Conservation (phyloP, 53 echinoderm and acorn worm species). For the Pentamera pediparva region DNA sequence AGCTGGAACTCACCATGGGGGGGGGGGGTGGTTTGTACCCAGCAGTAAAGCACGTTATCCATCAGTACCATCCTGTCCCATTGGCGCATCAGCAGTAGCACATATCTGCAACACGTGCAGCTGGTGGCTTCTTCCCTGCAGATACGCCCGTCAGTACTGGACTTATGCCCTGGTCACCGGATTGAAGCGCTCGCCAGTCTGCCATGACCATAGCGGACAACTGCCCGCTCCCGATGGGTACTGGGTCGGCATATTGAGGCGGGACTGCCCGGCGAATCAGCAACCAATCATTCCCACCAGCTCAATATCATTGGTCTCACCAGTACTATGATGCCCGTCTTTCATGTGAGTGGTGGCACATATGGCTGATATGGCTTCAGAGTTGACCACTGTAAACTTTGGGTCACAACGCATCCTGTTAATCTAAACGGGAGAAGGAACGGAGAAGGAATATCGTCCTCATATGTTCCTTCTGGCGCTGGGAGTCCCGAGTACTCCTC, state of each 20-base stretch:
- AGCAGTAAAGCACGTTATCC: constrained; percentile 26
- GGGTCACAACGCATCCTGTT: background rate
- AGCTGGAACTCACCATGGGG: constrained; percentile 5
- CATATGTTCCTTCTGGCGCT: background rate
- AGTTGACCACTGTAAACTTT: background rate
- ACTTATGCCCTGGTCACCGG: background rate
- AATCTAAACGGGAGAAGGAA: background rate
- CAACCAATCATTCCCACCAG: constrained; percentile 30
- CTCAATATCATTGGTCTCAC: background rate
- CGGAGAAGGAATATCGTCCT: background rate
- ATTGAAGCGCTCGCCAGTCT: background rate
- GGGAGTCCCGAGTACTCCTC: background rate
- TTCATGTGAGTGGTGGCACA: too few species aligned
- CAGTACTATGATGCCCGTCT: too few species aligned
- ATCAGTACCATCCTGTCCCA: constrained; percentile 6
- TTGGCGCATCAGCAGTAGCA: constrained; percentile 11
- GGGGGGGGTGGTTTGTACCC: background rate
- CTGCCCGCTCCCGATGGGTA: background rate
- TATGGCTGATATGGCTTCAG: background rate
- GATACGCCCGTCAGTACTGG: background rate
- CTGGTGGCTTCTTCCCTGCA: too few species aligned
- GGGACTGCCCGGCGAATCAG: constrained; percentile 16
- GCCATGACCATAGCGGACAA: background rate
- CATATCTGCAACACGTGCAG: background rate
- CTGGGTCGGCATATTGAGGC: background rate